phyloP scores from a whole-genome alignment of 1,140 invertebrate species.

The Drosophila jambulina region DNA sequence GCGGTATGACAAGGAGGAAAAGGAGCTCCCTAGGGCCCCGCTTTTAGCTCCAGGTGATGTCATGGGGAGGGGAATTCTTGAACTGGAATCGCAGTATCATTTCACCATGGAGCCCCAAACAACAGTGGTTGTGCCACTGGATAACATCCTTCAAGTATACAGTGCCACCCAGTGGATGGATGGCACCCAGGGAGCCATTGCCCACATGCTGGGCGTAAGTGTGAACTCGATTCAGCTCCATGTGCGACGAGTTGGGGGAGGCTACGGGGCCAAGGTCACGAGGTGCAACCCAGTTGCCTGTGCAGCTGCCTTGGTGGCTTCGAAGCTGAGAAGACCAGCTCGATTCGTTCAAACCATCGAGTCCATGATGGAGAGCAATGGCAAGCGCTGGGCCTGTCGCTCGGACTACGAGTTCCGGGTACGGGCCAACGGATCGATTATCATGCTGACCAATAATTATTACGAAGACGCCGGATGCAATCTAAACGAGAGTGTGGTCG shows the following conservation, averaged over 20 bases:
- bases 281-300: constrained; percentile 86
- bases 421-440: constrained; percentile 88
- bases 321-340: constrained; percentile 87
- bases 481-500: constrained; percentile 87
- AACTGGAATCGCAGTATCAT: constrained; percentile 83
- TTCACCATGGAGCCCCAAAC: constrained; percentile 89
- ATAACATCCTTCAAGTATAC: constrained; percentile 88
- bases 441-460: constrained; percentile 87
- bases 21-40: constrained; percentile 87
- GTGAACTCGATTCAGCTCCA: constrained; percentile 87
- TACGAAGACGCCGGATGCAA: constrained; percentile 88
- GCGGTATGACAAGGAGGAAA: constrained; percentile 84
- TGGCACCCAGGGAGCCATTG: constrained; percentile 87
- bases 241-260: constrained; percentile 89
- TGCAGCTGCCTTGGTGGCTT: constrained; percentile 88
- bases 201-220: constrained; percentile 86
- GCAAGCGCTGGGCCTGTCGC: constrained; percentile 87
- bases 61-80: constrained; percentile 59
- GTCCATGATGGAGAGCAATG: constrained; percentile 88
- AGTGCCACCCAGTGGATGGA: constrained; percentile 89
- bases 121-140: constrained; percentile 87
- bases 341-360: constrained; percentile 89
- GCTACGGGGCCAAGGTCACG: constrained; percentile 89
- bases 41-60: constrained; percentile 44
- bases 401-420: constrained; percentile 87